A percentile compares a stretch with the other conserved stretches of the same genome.
Evolutionary conservation across 2,797 vertebrate genomes (phyloP).

Genomic region (Thunnus albacares): DNA sequence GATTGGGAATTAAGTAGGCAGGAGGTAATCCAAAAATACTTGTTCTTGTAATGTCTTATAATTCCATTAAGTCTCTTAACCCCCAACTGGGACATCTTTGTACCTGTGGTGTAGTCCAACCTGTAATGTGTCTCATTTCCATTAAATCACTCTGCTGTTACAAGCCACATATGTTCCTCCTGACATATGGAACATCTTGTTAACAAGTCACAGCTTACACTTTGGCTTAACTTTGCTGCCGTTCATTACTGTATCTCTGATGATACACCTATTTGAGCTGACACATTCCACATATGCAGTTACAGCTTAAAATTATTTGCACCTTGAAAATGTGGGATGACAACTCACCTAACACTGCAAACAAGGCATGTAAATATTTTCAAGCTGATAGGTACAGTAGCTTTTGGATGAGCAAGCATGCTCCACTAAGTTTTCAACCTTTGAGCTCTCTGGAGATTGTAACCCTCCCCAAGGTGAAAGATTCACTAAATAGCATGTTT

Average conservation of each 20-base stretch:
- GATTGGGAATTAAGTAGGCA: slow-evolving; percentile 61
- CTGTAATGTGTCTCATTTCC: slow-evolving; percentile 28
- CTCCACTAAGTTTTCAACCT: background rate
- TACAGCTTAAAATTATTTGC: slow-evolving; percentile 12
- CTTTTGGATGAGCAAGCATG: slow-evolving; percentile 10
- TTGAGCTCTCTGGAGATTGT: slow-evolving; percentile 21
- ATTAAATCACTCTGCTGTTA: slow-evolving; percentile 37
- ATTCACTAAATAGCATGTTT: slow-evolving; percentile 7
- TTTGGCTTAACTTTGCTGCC: background rate
- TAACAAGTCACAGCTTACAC: background rate
- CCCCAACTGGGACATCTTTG: slow-evolving; percentile 37
- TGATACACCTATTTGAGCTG: background rate
- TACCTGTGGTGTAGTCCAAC: slow-evolving; percentile 50
- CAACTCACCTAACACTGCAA: slow-evolving; percentile 24
- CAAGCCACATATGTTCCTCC: slow-evolving; percentile 8
- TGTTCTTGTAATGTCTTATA: slow-evolving; percentile 65
- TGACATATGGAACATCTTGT: slow-evolving; percentile 1
- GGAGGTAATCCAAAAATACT: slow-evolving; percentile 70
- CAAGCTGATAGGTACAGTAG: slow-evolving; percentile 12
- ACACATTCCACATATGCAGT: background rate
- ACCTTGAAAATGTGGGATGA: background rate
- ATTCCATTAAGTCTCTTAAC: slow-evolving; percentile 66
- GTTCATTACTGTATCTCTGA: slow-evolving; percentile 5
- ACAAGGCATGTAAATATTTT: slow-evolving; percentile 17
- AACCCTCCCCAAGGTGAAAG: slow-evolving; percentile 27